Evolutionary conservation across 2,888 invertebrate genomes (phyloP).

Genomic region (Thymelicus acteon): DNA sequence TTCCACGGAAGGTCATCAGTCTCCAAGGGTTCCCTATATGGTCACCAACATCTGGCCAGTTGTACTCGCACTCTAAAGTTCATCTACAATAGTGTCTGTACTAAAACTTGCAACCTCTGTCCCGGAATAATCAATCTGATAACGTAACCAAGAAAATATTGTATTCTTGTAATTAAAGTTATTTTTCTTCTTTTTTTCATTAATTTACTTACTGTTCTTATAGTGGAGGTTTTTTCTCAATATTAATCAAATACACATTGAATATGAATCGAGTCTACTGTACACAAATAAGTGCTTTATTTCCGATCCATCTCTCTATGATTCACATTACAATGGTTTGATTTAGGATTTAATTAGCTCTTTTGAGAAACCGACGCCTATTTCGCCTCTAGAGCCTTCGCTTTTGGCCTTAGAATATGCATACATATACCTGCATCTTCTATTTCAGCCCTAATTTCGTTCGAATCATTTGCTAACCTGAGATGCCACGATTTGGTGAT

Average conservation of each 20-base stretch:
- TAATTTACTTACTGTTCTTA: too few relatives aligned
- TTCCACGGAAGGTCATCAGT: slow-evolving; percentile 58
- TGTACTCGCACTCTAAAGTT: neutral
- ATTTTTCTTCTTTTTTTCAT: too few relatives aligned
- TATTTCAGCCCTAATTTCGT: slow-evolving; percentile 9
- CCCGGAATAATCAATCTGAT: neutral
- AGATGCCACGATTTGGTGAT: too few relatives aligned
- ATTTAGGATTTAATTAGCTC: slow-evolving; percentile 27
- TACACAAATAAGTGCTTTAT: too few relatives aligned
- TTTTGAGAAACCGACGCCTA: slow-evolving; percentile 16
- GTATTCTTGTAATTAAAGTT: too few relatives aligned
- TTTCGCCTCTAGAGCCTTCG: slow-evolving; percentile 10
- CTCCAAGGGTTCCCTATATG: slow-evolving; percentile 61
- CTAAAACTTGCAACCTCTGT: neutral
- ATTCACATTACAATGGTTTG: slow-evolving; percentile 25
- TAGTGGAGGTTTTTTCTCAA: too few relatives aligned
- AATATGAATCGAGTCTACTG: too few relatives aligned
- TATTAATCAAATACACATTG: too few relatives aligned
- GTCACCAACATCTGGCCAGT: slow-evolving; percentile 37
- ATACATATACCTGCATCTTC: slow-evolving; percentile 5
- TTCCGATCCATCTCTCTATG: neutral
- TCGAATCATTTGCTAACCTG: slow-evolving; percentile 1
- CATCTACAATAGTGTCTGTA: slow-evolving; percentile 1
- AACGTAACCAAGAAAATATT: too few relatives aligned
- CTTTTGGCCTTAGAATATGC: too few relatives aligned